These are phyloP conservation scores for Anser cygnoides DNA, from an alignment of 2,113 vertebrate genomes.

Conservation along the genomic window DNA sequence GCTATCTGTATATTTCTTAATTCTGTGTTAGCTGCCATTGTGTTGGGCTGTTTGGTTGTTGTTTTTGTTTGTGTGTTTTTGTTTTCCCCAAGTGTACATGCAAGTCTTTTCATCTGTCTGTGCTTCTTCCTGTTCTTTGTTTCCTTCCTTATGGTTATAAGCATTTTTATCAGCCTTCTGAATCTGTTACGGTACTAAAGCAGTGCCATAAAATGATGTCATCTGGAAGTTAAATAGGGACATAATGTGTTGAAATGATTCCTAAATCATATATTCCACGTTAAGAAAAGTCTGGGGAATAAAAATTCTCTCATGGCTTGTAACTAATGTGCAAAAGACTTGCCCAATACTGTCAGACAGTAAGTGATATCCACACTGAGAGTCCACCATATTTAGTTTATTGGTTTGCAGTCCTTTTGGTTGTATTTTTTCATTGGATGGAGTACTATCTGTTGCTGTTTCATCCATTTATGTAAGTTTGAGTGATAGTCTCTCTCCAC, in stretches of 20 bases:
- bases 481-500: neutral
- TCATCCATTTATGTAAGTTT: constrained; percentile 29
- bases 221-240: constrained; percentile 52
- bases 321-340: constrained; percentile 33
- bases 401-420: constrained; percentile 26
- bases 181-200: constrained; percentile 49
- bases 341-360: constrained; percentile 23
- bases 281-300: constrained; percentile 55
- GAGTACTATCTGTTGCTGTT: constrained; percentile 37
- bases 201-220: constrained; percentile 40
- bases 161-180: constrained; percentile 48
- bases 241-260: constrained; percentile 70
- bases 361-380: constrained; percentile 31
- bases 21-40: neutral
- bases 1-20: neutral
- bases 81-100: neutral
- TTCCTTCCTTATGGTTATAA: constrained; percentile 43
- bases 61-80: neutral
- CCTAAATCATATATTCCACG: constrained; percentile 29
- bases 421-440: constrained; percentile 14
- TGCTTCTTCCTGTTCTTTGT: constrained; percentile 39
- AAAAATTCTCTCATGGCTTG: constrained; percentile 53
- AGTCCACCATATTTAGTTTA: constrained; percentile 31
- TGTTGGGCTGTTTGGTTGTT: neutral
- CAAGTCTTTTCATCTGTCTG: neutral